phyloP scores from a whole-genome alignment of 2,888 invertebrate species.

The Noctua fimbriata region DNA sequence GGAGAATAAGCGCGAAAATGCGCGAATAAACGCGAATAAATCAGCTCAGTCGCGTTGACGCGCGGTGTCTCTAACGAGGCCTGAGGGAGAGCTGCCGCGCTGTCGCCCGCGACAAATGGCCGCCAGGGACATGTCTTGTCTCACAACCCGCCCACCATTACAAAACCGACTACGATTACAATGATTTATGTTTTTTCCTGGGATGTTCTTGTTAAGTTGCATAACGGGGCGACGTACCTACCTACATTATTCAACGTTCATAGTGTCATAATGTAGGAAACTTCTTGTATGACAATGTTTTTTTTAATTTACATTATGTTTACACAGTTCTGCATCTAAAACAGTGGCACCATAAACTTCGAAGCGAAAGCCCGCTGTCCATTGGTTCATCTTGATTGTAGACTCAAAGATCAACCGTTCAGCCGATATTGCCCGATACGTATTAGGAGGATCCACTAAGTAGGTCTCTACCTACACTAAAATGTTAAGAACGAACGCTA shows the following conservation, averaged over 20 bases:
- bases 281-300: neutral
- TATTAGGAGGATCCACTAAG: neutral
- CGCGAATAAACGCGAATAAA: conserved; percentile 78
- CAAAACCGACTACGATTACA: conserved; percentile 60
- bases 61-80: conserved; percentile 83
- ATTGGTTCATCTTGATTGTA: neutral
- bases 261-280: neutral
- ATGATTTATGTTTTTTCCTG: conserved; percentile 37
- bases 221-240: neutral
- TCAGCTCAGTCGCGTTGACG: conserved; percentile 78
- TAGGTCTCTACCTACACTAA: neutral
- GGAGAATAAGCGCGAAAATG: conserved; percentile 54
- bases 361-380: neutral
- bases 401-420: neutral
- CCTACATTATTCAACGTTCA: neutral
- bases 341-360: neutral
- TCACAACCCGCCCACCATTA: conserved; percentile 64
- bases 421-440: neutral
- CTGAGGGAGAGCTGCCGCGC: conserved; percentile 76
- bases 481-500: neutral
- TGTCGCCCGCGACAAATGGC: conserved; percentile 84
- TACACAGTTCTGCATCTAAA: neutral
- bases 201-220: neutral
- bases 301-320: neutral
- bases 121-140: conserved; percentile 77